phyloP scores from a whole-genome alignment of 2,113 vertebrate genomes.

The Hystrix brachyura region DNA sequence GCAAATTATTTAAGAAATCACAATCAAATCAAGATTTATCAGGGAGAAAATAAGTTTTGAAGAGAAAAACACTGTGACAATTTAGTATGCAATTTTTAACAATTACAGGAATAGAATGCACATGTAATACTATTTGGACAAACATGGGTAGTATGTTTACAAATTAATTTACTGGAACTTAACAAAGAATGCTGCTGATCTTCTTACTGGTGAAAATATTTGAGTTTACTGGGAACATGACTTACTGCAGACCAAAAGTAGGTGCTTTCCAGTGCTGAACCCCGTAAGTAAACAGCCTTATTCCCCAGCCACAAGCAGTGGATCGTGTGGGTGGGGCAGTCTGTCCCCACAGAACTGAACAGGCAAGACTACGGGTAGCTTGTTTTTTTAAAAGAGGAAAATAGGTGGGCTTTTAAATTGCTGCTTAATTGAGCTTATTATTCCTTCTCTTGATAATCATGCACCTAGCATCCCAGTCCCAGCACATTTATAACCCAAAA shows the following conservation, averaged over 20 bases:
- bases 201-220: background rate
- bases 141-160: background rate
- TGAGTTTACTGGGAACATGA: background rate
- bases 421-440: background rate
- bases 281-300: background rate
- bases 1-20: background rate
- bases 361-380: background rate
- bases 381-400: background rate
- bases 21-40: slow-evolving; percentile 31
- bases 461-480: background rate
- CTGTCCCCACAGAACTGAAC: background rate
- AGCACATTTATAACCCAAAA: background rate
- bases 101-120: background rate
- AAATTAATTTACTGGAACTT: background rate
- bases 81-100: background rate
- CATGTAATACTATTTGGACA: background rate
- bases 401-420: background rate
- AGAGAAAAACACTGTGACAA: background rate
- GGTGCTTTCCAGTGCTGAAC: background rate
- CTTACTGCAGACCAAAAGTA: background rate
- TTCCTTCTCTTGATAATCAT: background rate
- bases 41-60: background rate
- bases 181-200: background rate
- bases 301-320: background rate
- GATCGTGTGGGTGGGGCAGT: background rate